Conservation (phyloP, 2,797 vertebrate genomes). For the Naso thynnoides region DNA sequence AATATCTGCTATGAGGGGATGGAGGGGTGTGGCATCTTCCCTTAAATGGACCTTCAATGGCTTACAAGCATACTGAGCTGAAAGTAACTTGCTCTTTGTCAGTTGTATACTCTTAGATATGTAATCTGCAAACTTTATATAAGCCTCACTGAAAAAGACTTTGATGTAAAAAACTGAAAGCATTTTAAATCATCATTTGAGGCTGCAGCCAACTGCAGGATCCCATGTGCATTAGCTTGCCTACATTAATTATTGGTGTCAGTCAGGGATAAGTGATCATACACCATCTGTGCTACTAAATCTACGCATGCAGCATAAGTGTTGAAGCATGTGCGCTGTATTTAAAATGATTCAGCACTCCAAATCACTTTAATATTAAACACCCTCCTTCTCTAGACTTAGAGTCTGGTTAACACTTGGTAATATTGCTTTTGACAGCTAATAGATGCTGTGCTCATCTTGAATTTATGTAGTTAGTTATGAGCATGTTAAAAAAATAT, state of each 20-base stretch:
- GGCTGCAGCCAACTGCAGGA: slow-evolving; percentile 2
- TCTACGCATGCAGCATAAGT: background rate
- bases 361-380: background rate
- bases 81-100: background rate
- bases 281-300: slow-evolving; percentile 17
- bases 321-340: background rate
- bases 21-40: too few species aligned
- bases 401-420: background rate
- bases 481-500: background rate
- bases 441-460: background rate
- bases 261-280: slow-evolving; percentile 18
- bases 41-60: too few species aligned
- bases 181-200: slow-evolving; percentile 9
- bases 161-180: slow-evolving; percentile 1
- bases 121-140: background rate
- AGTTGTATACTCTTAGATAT: background rate
- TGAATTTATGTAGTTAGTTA: background rate
- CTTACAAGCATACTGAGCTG: too few species aligned
- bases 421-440: background rate
- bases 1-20: too few species aligned
- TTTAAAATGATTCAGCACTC: background rate
- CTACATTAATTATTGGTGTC: background rate
- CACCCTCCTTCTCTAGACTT: background rate
- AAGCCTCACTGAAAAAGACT: background rate
- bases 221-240: slow-evolving; percentile 9